These are phyloP conservation scores for Bombus sibiricus DNA, from an alignment of 1,140 invertebrate species.

Conservation along the genomic window DNA sequence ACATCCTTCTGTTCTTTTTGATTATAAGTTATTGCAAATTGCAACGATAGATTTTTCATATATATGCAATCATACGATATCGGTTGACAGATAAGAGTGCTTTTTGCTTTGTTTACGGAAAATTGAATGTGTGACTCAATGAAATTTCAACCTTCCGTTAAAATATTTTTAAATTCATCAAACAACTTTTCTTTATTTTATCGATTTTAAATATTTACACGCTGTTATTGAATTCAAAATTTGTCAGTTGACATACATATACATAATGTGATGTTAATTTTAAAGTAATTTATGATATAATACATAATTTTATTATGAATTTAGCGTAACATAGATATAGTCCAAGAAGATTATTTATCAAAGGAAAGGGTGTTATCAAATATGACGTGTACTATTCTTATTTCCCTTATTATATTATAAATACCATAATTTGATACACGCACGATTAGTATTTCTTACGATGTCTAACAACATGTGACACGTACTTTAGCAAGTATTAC, in stretches of 20 bases:
- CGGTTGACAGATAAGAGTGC: not conserved
- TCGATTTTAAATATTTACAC: not conserved
- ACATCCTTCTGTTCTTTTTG: not conserved
- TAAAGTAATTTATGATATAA: not conserved
- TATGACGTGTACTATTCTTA: not conserved
- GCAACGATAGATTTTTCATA: not conserved
- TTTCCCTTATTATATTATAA: not conserved
- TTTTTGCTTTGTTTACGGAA: not conserved
- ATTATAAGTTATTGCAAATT: not conserved
- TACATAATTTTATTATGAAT: not conserved
- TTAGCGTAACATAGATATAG: not conserved
- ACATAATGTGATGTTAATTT: not conserved
- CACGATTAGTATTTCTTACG: not conserved
- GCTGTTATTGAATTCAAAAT: not conserved
- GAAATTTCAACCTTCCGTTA: not conserved
- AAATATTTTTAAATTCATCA: not conserved
- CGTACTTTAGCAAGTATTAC: not conserved
- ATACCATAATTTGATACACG: not conserved
- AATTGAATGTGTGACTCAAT: not conserved
- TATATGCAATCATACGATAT: not conserved
- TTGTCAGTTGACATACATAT: not conserved
- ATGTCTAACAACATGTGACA: not conserved
- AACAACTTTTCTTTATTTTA: not conserved
- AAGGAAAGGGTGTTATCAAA: not conserved
- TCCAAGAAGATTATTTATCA: not conserved